These are phyloP conservation scores for Bucorvus abyssinicus DNA, from an alignment of 2,797 vertebrate species.

Conservation along the genomic window DNA sequence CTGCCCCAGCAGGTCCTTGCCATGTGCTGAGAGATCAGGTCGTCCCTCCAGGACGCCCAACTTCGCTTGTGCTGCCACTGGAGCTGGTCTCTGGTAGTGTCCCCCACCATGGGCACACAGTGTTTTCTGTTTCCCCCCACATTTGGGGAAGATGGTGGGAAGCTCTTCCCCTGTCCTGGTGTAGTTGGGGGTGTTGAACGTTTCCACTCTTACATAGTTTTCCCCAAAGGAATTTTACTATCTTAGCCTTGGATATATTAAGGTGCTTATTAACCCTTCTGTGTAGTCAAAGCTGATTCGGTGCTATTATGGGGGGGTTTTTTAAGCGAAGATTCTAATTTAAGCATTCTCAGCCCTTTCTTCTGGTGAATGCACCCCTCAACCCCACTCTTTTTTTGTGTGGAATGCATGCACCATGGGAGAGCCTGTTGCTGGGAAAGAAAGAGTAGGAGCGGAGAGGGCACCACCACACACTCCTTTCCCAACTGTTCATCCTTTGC, in stretches of 20 bases:
- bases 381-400: neutral
- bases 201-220: neutral
- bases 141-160: neutral
- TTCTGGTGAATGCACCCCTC: neutral
- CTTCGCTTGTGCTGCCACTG: neutral
- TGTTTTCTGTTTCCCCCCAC: rapidly evolving
- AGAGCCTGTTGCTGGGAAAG: neutral
- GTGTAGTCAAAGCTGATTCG: neutral
- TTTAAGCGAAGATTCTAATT: neutral
- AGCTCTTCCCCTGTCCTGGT: neutral
- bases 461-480: rapidly evolving
- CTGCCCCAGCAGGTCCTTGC: neutral
- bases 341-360: neutral
- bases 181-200: neutral
- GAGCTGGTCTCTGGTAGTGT: neutral
- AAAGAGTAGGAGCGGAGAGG: neutral
- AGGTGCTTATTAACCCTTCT: neutral
- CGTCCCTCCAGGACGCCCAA: neutral
- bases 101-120: rapidly evolving
- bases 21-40: neutral
- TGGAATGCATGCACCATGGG: rapidly evolving
- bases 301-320: rapidly evolving
- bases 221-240: neutral
- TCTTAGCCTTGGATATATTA: neutral
- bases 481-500: neutral